A percentile compares a stretch with the other conserved stretches of the same genome.
These are phyloP conservation scores for Turritopsis rubra DNA, from an alignment of 30 jellyfish, hydroid and myxozoan genomes.

Conservation along the genomic window DNA sequence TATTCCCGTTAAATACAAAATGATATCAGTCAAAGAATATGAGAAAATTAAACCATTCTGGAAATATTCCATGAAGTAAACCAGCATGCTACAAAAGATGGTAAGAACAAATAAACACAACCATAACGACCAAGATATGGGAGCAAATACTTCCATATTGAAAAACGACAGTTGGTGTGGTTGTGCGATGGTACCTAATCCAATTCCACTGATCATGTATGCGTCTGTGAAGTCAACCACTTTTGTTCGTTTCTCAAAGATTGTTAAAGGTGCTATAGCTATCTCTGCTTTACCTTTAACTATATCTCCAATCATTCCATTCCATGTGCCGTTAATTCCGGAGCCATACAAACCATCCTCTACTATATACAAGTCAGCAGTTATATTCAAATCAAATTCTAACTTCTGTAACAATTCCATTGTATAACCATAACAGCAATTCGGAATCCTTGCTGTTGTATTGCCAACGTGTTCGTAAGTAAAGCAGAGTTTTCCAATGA, in stretches of 20 bases:
- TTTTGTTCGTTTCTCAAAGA: constrained; percentile 30
- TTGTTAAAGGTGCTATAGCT: constrained; percentile 47
- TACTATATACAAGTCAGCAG: constrained; percentile 38
- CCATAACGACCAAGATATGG: constrained; percentile 18
- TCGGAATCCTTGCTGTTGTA: neutral
- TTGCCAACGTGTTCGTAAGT: neutral
- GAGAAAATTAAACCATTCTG: neutral
- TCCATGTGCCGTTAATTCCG: constrained; percentile 33
- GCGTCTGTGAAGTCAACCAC: constrained; percentile 50
- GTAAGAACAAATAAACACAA: constrained; percentile 10
- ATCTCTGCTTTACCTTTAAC: constrained; percentile 40
- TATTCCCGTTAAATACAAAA: constrained; percentile 48
- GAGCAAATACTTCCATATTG: constrained; percentile 36
- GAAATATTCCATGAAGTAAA: constrained; percentile 10
- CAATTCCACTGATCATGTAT: constrained; percentile 24
- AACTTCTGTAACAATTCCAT: constrained; percentile 45
- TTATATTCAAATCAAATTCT: constrained; percentile 27
- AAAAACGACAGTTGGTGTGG: constrained; percentile 21
- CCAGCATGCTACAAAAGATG: constrained; percentile 23
- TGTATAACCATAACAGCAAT: constrained; percentile 54
- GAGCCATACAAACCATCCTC: constrained; percentile 61
- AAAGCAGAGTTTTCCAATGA: neutral
- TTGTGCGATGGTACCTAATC: constrained; percentile 18
- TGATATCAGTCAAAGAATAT: constrained; percentile 38
- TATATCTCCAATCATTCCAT: constrained; percentile 70